phyloP scores from a whole-genome alignment of 1,140 invertebrate species.

The Cyphomyrmex costatus region DNA sequence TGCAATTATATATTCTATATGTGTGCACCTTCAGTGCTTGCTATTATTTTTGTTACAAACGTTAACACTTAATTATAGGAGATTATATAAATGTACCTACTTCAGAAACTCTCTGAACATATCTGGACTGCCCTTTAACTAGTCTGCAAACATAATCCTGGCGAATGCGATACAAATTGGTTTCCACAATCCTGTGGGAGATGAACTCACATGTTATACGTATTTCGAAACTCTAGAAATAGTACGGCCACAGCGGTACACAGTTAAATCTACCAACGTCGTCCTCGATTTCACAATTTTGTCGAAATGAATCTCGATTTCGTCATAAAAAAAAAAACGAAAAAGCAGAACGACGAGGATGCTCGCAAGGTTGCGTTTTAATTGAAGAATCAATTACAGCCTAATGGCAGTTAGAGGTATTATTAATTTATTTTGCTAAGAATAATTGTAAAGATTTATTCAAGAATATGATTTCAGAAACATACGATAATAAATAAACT shows the following conservation, averaged over 20 bases:
- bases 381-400: background rate
- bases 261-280: constrained; percentile 60
- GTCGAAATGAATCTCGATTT: constrained; percentile 67
- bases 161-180: background rate
- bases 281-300: constrained; percentile 68
- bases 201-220: constrained; percentile 16
- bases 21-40: no score
- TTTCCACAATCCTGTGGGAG: constrained; percentile 33
- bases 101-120: background rate
- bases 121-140: background rate
- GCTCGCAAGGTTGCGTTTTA: background rate
- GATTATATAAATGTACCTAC: background rate
- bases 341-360: background rate
- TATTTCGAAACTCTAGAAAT: constrained; percentile 71
- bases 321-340: constrained; percentile 4
- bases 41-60: background rate
- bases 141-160: background rate
- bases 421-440: background rate
- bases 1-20: no score
- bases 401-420: background rate
- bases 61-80: background rate
- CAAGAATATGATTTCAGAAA: background rate
- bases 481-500: background rate
- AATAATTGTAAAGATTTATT: background rate
- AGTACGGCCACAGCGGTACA: constrained; percentile 41